phyloP scores from a whole-genome alignment of 2,113 vertebrate genomes.

The Sebastes schlegelii region DNA sequence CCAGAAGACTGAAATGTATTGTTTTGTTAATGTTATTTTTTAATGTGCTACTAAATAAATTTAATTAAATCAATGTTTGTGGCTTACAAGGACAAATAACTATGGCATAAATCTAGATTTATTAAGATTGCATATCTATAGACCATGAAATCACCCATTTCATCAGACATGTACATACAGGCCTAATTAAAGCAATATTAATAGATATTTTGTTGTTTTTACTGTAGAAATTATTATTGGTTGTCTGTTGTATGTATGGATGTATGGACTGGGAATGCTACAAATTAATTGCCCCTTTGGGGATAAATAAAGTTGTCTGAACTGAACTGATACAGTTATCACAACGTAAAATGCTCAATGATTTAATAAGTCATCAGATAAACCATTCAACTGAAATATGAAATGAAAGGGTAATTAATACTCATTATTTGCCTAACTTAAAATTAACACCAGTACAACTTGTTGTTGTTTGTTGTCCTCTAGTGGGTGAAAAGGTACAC shows the following conservation, averaged over 20 bases:
- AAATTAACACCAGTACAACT: neutral
- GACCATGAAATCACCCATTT: neutral
- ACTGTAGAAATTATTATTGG: too few species aligned
- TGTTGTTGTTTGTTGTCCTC: neutral
- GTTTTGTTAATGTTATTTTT: too few species aligned
- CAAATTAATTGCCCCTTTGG: too few species aligned
- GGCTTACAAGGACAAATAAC: too few species aligned
- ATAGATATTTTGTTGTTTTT: too few species aligned
- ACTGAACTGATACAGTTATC: neutral
- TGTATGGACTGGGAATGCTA: too few species aligned
- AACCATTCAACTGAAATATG: neutral
- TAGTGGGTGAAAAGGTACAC: neutral
- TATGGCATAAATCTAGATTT: neutral
- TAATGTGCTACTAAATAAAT: too few species aligned
- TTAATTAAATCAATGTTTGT: too few species aligned
- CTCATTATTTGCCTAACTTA: neutral
- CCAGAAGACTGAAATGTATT: too few species aligned
- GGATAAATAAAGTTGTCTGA: too few species aligned
- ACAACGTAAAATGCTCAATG: neutral
- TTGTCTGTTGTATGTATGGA: too few species aligned
- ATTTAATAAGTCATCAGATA: neutral
- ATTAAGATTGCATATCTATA: neutral
- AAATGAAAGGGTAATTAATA: neutral
- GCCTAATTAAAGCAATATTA: neutral
- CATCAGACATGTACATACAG: neutral